Evolutionary conservation across 2,888 invertebrate genomes (phyloP).

Genomic region (Pterobdella sp.): DNA sequence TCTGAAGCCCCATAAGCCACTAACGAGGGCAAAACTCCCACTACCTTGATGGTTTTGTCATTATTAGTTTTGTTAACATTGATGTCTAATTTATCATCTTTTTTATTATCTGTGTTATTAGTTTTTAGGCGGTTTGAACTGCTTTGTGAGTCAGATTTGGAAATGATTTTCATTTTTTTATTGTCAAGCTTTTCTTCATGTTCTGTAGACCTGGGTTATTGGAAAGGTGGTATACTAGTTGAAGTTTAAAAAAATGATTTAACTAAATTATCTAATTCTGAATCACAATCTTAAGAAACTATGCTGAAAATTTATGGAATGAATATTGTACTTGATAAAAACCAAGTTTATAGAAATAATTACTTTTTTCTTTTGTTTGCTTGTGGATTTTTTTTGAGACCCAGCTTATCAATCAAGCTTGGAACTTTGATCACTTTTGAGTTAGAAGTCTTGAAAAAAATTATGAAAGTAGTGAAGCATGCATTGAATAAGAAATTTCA

Average conservation of each 20-base stretch:
- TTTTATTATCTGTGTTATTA: background rate
- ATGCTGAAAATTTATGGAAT: background rate
- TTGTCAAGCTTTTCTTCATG: background rate
- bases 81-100: background rate
- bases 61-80: background rate
- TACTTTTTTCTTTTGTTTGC: background rate
- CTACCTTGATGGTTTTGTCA: background rate
- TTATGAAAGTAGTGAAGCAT: too few relatives aligned
- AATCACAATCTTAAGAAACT: background rate
- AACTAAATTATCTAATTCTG: too few relatives aligned
- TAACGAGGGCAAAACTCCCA: constrained; percentile 4
- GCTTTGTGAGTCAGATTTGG: background rate
- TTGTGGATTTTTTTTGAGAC: background rate
- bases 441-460: too few relatives aligned
- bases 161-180: background rate
- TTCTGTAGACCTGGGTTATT: background rate
- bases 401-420: background rate
- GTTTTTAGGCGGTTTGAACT: background rate
- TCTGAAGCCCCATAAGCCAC: background rate
- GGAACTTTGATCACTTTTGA: background rate
- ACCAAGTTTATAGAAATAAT: background rate
- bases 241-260: too few relatives aligned
- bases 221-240: too few relatives aligned
- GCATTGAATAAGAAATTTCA: background rate
- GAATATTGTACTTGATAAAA: background rate